A percentile compares a stretch with the other conserved stretches of the same genome.
phyloP scores from a whole-genome alignment of 2,888 invertebrate species.

The Microplitis deprimator region DNA sequence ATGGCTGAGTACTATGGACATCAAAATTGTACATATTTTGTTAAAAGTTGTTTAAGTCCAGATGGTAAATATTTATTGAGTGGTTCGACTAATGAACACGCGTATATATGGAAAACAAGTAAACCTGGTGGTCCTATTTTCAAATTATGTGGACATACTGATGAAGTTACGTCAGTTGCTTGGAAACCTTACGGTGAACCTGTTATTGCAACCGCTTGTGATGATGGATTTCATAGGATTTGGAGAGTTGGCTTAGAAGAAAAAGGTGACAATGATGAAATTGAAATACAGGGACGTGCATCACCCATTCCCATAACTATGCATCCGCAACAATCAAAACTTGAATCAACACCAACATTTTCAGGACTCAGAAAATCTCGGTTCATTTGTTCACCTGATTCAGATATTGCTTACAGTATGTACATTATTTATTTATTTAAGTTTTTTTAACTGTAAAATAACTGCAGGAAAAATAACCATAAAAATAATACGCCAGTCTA shows the following conservation, averaged over 20 bases:
- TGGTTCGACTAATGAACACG: slow-evolving; percentile 90
- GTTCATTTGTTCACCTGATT: slow-evolving; percentile 7
- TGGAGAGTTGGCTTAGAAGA: slow-evolving; percentile 79
- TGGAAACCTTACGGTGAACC: slow-evolving; percentile 79
- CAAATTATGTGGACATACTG: slow-evolving; percentile 82
- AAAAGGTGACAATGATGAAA: slow-evolving; percentile 65
- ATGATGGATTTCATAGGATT: slow-evolving; percentile 84
- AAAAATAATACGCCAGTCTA: too few relatives aligned
- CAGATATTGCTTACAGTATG: slow-evolving; percentile 16
- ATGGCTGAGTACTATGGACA: slow-evolving; percentile 77
- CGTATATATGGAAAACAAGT: slow-evolving; percentile 88
- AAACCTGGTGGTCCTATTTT: slow-evolving; percentile 78
- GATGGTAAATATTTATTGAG: slow-evolving; percentile 87
- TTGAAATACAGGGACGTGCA: slow-evolving; percentile 72
- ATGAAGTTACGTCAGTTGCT: slow-evolving; percentile 90
- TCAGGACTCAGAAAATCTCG: slow-evolving; percentile 48
- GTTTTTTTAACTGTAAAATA: neutral
- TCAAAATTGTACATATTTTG: slow-evolving; percentile 86
- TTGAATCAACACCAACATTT: slow-evolving; percentile 63
- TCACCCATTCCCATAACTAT: slow-evolving; percentile 66
- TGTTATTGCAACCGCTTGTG: slow-evolving; percentile 85
- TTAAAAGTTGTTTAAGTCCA: slow-evolving; percentile 86
- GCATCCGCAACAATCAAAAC: slow-evolving; percentile 49
- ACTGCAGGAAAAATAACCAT: neutral
- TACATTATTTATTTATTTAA: neutral